Conservation (phyloP, 2,113 vertebrate species). For the Lynx canadensis region DNA sequence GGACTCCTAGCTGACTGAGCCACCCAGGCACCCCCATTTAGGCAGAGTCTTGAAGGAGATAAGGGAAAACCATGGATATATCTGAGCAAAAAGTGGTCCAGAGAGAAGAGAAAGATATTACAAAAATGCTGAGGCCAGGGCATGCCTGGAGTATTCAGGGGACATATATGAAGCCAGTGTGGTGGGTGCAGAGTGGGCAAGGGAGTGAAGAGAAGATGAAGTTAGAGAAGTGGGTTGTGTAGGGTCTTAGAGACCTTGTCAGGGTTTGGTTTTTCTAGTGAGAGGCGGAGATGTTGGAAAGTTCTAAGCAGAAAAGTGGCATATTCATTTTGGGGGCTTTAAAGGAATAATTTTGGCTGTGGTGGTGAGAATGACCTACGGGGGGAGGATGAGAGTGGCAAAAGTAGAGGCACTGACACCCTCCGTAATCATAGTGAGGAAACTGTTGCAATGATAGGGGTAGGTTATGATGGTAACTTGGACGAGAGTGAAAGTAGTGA, state of each 20-base stretch:
- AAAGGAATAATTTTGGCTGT: neutral
- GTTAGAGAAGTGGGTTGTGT: neutral
- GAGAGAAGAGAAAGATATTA: neutral
- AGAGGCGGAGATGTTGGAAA: neutral
- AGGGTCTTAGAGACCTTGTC: too few species aligned
- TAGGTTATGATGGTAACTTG: neutral
- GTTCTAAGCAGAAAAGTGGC: neutral
- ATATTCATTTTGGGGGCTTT: neutral
- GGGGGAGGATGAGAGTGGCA: neutral
- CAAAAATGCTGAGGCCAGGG: neutral
- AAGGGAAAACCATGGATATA: neutral
- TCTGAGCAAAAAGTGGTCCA: neutral
- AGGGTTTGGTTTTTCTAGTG: neutral
- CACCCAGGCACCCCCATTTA: neutral
- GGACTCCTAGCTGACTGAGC: too few species aligned
- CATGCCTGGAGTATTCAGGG: neutral
- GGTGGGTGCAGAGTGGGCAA: neutral
- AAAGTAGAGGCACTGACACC: neutral
- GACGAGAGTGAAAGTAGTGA: neutral
- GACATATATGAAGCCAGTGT: neutral
- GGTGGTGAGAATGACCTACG: neutral
- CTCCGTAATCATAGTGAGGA: neutral
- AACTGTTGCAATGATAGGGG: neutral
- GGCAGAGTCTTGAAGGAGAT: neutral
- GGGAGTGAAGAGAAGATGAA: neutral